Conservation (phyloP, 2,113 vertebrate genomes). For the Cynocephalus volans region DNA sequence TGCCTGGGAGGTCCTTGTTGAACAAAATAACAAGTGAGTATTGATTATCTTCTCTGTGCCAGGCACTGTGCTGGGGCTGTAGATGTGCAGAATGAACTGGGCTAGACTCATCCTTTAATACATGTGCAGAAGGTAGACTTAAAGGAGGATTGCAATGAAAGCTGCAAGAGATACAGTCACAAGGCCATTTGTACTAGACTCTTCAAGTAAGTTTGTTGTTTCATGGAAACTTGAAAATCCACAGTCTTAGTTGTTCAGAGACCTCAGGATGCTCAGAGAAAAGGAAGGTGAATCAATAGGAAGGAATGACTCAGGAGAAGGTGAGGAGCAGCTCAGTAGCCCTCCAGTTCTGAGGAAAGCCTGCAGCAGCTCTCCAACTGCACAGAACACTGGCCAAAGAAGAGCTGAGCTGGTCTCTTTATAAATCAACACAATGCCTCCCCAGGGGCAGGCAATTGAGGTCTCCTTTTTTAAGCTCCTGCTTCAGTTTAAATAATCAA, state of each 20-base stretch:
- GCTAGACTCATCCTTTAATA: not conserved
- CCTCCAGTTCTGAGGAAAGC: not conserved
- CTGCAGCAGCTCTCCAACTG: not conserved
- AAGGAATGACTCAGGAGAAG: constrained; percentile 16
- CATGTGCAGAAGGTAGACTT: not conserved
- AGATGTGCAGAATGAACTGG: not conserved
- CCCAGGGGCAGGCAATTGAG: not conserved
- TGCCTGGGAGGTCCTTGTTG: not conserved
- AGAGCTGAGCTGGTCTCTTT: not conserved
- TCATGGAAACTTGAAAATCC: not conserved
- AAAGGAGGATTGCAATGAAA: not conserved
- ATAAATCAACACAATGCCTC: not conserved
- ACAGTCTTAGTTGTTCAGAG: not conserved
- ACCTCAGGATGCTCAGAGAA: not conserved
- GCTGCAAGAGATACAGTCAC: not conserved
- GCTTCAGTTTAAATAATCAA: not conserved
- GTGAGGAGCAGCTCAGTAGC: not conserved
- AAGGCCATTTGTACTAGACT: not conserved
- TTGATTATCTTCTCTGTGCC: not conserved
- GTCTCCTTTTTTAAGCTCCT: not conserved
- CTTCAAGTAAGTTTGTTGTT: not conserved
- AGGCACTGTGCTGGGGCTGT: not conserved
- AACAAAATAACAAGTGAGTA: not conserved
- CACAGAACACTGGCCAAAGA: not conserved
- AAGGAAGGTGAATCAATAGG: not conserved